These are phyloP conservation scores for Stratiomys singularior DNA, from an alignment of 2,888 invertebrate species.

Conservation along the genomic window DNA sequence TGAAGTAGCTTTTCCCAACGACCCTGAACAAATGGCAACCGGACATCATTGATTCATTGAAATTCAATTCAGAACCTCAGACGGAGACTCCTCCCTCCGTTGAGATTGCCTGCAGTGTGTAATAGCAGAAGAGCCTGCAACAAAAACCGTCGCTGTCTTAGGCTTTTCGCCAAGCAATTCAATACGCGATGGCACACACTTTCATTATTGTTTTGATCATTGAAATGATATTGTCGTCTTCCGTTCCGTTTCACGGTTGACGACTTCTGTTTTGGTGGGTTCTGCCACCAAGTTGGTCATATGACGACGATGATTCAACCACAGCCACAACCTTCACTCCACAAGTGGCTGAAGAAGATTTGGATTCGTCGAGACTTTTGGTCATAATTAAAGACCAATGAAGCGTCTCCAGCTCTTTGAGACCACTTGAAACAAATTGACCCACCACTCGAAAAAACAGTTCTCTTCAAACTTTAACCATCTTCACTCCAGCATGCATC, in stretches of 20 bases:
- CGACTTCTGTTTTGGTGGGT: conserved; percentile 5
- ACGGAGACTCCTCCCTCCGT: not conserved
- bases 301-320: not conserved
- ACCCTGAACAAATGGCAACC: not conserved
- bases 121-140: too few relatives aligned
- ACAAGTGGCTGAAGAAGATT: not conserved
- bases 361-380: too few relatives aligned
- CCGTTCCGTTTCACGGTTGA: conserved; percentile 30
- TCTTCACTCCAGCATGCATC: too few relatives aligned
- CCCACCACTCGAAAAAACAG: too few relatives aligned
- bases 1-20: not conserved
- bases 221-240: conserved; percentile 10
- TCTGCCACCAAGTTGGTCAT: not conserved
- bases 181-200: not conserved
- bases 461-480: too few relatives aligned
- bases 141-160: too few relatives aligned
- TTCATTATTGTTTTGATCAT: conserved; percentile 30
- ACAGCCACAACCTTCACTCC: not conserved
- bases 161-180: not conserved
- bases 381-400: too few relatives aligned
- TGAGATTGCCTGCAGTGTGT: not conserved
- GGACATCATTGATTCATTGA: conserved; percentile 6
- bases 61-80: not conserved
- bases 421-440: too few relatives aligned
- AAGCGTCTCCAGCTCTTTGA: too few relatives aligned